phyloP scores from a whole-genome alignment of 2,113 vertebrate species.

The Apteryx mantelli region DNA sequence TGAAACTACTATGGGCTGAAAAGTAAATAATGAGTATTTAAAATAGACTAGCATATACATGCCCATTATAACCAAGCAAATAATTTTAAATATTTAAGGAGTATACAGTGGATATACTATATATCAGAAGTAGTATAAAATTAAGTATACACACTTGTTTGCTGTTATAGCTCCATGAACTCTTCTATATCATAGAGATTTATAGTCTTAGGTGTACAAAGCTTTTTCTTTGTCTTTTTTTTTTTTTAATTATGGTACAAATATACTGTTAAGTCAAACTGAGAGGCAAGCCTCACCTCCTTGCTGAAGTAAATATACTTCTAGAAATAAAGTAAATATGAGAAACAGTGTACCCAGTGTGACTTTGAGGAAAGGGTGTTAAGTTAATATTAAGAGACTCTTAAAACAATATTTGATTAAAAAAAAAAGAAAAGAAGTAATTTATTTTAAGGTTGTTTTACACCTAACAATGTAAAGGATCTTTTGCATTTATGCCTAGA shows the following conservation, averaged over 20 bases:
- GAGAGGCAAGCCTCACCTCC: neutral
- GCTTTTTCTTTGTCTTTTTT: neutral
- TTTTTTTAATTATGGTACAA: neutral
- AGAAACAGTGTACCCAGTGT: neutral
- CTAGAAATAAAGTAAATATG: neutral
- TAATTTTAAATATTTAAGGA: neutral
- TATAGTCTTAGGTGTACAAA: neutral
- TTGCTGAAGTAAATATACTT: neutral
- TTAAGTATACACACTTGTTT: neutral
- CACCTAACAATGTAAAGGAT: neutral
- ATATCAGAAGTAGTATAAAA: neutral
- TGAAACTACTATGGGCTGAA: neutral
- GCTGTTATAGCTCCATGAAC: neutral
- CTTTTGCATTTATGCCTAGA: neutral
- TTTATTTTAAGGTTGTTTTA: neutral
- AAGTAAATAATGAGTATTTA: neutral
- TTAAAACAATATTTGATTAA: neutral
- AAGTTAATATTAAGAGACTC: neutral
- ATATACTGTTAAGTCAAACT: neutral
- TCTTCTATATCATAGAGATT: neutral
- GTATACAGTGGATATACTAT: neutral
- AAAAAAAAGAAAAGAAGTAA: neutral
- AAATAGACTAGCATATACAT: neutral
- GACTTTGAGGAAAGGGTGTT: neutral
- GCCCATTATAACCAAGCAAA: neutral